Evolutionary conservation across 2,797 vertebrate genomes (phyloP), one percentile per base, ranked within the genome.

Genomic region (Sandelia bainsii): DNA sequence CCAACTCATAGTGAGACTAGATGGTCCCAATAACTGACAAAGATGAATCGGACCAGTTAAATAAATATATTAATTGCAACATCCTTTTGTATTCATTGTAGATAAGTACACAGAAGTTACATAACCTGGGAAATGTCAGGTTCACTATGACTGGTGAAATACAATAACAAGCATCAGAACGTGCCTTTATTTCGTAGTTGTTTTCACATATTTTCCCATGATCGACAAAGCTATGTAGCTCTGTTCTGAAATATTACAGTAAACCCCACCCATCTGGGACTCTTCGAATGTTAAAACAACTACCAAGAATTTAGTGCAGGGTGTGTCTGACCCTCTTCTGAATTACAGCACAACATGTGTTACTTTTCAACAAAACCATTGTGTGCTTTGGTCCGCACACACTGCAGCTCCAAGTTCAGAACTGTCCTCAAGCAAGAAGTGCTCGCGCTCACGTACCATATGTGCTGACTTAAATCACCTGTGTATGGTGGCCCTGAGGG

Each of bases 281-380:
- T 71, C 58, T 62, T 46, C 5, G 5, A 68, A 75, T 68, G 56
- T 77, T 64, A 69, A 67, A 71, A 82, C 52, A 80, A 69, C 42
- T 69, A 82, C 75, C 78, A 87, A 71, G 76, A 86, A 83, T 85
- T 45, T 78, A 16, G 69, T 6, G 5, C 64, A 57, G 81, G 81
- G 84, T 62, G 87, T 87, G 81, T 80, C 80, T 32, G 78, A 57
- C 12, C 64, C 71, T 72, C 75, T 8, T 64, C 74, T 69, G 76
- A 60, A 79, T 81, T 68, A 65, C 61, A 42, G 40, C 11, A 8
- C 37, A 72, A 62, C 80, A 69, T 71, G 75, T 72, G 78, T 72
- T 77, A 14, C n/a, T 65, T 60, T 42, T 66, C 58, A 75, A 50
- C 54, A 61, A 64, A 75, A 75, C 32, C 60, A 56, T 53, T 0